phyloP scores from a whole-genome alignment of 2,888 invertebrate species.

The Busseola fusca region DNA sequence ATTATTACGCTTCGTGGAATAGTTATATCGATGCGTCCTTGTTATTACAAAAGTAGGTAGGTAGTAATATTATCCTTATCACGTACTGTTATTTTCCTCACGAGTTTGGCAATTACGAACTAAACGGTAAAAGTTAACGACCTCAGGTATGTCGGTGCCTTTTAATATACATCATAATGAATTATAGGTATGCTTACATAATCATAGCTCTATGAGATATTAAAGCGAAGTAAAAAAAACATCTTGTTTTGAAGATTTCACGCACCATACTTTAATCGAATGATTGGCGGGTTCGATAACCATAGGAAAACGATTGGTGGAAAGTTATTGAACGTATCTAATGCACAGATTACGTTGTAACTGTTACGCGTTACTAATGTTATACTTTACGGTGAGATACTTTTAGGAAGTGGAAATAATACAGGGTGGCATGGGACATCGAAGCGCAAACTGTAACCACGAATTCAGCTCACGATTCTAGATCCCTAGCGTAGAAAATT shows the following conservation, averaged over 20 bases:
- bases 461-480: neutral
- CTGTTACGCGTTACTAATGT: constrained; percentile 25
- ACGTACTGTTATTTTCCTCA: constrained; percentile 36
- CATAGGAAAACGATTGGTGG: constrained; percentile 28
- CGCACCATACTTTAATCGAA: constrained; percentile 41
- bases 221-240: constrained; percentile 27
- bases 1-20: constrained; percentile 7
- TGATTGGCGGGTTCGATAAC: constrained; percentile 46
- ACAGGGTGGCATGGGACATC: neutral
- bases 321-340: constrained; percentile 42
- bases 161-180: constrained; percentile 34
- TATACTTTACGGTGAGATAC: constrained; percentile 15
- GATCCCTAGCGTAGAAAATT: neutral
- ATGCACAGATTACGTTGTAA: constrained; percentile 32
- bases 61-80: constrained; percentile 21
- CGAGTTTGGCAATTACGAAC: constrained; percentile 35
- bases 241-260: constrained; percentile 38
- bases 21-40: neutral
- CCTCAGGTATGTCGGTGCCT: constrained; percentile 38
- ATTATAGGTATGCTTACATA: constrained; percentile 33
- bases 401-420: constrained; percentile 20
- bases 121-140: constrained; percentile 50
- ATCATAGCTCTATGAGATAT: constrained; percentile 30
- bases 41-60: neutral
- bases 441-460: neutral